These are phyloP conservation scores for Anomalospiza imberbis DNA, from an alignment of 2,797 vertebrate genomes.

Conservation along the genomic window DNA sequence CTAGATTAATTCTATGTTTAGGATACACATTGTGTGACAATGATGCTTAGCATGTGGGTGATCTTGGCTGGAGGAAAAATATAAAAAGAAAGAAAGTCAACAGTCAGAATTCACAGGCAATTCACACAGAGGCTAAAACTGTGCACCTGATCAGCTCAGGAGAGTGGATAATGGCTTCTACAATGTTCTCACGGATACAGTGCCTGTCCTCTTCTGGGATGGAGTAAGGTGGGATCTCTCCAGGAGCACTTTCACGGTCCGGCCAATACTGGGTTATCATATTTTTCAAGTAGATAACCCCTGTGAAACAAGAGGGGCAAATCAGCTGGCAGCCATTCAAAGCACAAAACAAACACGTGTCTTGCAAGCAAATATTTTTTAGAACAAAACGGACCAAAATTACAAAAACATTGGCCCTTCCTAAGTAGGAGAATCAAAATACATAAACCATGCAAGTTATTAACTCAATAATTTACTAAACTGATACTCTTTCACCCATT, in stretches of 20 bases:
- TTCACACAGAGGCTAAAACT: not conserved
- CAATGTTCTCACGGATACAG: conserved; percentile 96
- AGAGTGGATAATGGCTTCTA: conserved; percentile 98
- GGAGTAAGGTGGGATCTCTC: conserved; percentile 86
- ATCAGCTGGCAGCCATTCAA: not conserved
- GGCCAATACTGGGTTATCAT: conserved; percentile 99
- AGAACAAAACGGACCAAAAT: not conserved
- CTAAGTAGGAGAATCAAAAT: not conserved
- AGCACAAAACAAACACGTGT: not conserved
- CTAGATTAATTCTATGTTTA: not conserved
- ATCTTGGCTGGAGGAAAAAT: not conserved
- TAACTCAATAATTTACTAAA: not conserved
- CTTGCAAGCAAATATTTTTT: not conserved
- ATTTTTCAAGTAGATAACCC: conserved; percentile 99
- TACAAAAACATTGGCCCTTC: not conserved
- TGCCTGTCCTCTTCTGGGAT: conserved; percentile 96
- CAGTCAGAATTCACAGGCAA: not conserved
- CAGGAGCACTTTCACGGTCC: conserved; percentile 86
- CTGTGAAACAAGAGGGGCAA: conserved; percentile 65
- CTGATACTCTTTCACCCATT: not conserved
- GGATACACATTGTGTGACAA: not conserved
- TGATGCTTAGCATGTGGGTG: not conserved
- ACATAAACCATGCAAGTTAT: not conserved
- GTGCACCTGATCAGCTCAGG: conserved; percentile 95
- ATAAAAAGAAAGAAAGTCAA: not conserved